phyloP scores from a whole-genome alignment of 2,797 vertebrate species.

The Melanotaenia maccullochi region DNA sequence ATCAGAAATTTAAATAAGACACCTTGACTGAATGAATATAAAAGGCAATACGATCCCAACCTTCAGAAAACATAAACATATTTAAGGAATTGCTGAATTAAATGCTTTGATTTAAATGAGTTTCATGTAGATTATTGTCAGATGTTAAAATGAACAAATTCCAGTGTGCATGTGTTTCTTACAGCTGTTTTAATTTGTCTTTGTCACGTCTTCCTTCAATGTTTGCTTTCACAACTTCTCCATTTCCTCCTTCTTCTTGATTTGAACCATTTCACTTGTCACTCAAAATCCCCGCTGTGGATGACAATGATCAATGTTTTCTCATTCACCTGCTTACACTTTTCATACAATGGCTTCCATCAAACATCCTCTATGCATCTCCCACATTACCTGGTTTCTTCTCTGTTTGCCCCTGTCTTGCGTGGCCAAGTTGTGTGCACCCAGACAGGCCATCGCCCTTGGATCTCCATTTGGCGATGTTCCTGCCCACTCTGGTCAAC shows the following conservation, averaged over 20 bases:
- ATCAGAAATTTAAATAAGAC: no score
- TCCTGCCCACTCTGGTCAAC: slow-evolving; percentile 96
- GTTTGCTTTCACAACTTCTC: slow-evolving; percentile 11
- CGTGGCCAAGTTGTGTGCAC: slow-evolving; percentile 87
- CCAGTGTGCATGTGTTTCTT: slow-evolving; percentile 59
- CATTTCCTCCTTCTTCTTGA: slow-evolving; percentile 4
- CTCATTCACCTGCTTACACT: slow-evolving; percentile 13
- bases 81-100: neutral
- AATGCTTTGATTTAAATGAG: neutral
- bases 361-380: slow-evolving; percentile 1
- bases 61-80: neutral
- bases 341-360: slow-evolving; percentile 11
- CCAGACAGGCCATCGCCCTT: slow-evolving; percentile 89
- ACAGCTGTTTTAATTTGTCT: slow-evolving; percentile 53
- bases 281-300: neutral
- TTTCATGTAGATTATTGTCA: slow-evolving; percentile 12
- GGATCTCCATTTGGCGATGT: slow-evolving; percentile 99
- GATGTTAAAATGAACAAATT: slow-evolving; percentile 21
- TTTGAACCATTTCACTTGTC: slow-evolving; percentile 19
- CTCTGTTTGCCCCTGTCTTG: slow-evolving; percentile 34
- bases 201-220: slow-evolving; percentile 34
- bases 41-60: neutral
- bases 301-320: neutral
- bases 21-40: neutral
- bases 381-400: slow-evolving; percentile 34